Percentiles rank a stretch among this genome's conserved stretches.
These are phyloP conservation scores for Fratercula arctica DNA, from an alignment of 2,797 vertebrate species.

Conservation along the genomic window DNA sequence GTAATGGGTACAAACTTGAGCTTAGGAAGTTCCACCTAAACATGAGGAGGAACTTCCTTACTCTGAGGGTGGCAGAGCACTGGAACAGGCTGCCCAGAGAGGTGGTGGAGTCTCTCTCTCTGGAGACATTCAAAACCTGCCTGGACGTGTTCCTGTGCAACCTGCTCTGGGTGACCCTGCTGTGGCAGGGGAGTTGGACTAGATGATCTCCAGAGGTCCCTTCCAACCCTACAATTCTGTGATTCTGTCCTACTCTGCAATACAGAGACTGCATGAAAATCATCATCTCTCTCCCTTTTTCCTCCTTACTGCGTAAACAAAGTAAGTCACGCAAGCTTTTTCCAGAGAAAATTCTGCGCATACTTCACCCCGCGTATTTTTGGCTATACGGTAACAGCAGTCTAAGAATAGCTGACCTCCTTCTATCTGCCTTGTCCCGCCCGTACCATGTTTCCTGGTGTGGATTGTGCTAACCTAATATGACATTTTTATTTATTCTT, in stretches of 20 bases:
- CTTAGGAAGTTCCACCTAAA: too few species aligned
- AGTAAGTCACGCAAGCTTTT: not conserved
- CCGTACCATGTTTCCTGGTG: not conserved
- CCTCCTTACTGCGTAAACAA: not conserved
- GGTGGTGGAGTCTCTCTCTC: too few species aligned
- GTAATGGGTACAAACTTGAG: too few species aligned
- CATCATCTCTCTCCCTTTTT: not conserved
- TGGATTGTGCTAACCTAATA: not conserved
- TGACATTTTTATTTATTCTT: not conserved
- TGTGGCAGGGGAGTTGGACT: too few species aligned
- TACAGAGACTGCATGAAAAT: not conserved
- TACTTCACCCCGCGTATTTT: accelerated
- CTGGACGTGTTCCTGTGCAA: too few species aligned
- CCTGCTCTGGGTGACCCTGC: too few species aligned
- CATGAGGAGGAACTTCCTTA: too few species aligned
- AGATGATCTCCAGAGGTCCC: too few species aligned
- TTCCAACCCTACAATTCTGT: too few species aligned
- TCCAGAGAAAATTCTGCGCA: not conserved
- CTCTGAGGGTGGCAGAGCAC: too few species aligned
- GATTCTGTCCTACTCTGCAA: not conserved
- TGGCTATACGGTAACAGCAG: not conserved
- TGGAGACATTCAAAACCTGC: too few species aligned
- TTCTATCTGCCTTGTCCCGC: not conserved
- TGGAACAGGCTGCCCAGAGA: too few species aligned
- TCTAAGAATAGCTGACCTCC: not conserved